These are phyloP conservation scores for Hystrix cristata DNA, from an alignment of 2,113 vertebrate genomes.

Conservation along the genomic window DNA sequence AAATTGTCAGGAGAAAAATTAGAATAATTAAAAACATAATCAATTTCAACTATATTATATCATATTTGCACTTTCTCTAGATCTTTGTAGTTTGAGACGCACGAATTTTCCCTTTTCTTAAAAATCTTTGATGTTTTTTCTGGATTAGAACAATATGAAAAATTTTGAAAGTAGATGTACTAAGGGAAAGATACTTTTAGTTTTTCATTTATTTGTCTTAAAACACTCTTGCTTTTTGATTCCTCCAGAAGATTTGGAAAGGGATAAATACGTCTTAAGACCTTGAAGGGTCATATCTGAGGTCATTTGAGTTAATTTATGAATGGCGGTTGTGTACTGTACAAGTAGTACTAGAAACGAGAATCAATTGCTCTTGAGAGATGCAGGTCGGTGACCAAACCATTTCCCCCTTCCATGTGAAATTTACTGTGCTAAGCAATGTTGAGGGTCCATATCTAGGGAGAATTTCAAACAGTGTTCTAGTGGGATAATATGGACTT, in stretches of 20 bases:
- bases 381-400: neutral
- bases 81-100: neutral
- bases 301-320: neutral
- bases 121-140: neutral
- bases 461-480: neutral
- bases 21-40: neutral
- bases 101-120: neutral
- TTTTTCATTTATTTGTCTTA: neutral
- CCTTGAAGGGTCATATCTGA: neutral
- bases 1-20: neutral
- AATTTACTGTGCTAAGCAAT: neutral
- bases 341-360: neutral
- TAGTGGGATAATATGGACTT: neutral
- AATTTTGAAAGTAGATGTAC: neutral
- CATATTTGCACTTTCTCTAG: neutral
- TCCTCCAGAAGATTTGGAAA: neutral
- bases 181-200: neutral
- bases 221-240: neutral
- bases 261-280: neutral
- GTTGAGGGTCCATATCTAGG: neutral
- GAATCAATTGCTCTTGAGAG: neutral
- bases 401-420: neutral
- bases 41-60: neutral
- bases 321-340: neutral
- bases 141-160: neutral